These are phyloP conservation scores for Dyspetes luteomarginatus DNA, from an alignment of 2,888 invertebrate species.

Conservation along the genomic window DNA sequence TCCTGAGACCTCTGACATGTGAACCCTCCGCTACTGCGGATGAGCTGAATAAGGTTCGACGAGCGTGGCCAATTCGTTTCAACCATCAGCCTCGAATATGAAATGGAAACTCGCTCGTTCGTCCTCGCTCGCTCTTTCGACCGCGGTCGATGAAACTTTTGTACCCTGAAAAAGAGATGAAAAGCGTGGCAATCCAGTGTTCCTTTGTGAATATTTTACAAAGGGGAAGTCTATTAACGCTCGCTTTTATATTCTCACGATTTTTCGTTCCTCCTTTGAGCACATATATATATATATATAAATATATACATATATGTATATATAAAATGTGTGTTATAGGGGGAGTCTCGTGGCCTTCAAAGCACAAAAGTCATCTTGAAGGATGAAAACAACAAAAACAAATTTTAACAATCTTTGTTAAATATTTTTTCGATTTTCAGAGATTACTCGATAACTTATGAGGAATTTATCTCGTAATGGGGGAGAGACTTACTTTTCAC, in stretches of 20 bases:
- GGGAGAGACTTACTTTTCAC: no score
- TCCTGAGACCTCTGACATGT: slow-evolving; percentile 36
- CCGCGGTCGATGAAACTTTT: slow-evolving; percentile 36
- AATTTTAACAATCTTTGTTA: no score
- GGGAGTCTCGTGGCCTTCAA: no score
- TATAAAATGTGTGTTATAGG: no score
- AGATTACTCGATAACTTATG: no score
- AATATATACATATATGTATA: no score
- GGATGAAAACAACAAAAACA: no score
- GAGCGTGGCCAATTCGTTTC: slow-evolving; percentile 42
- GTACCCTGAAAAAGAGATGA: slow-evolving; percentile 40
- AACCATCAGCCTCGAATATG: slow-evolving; percentile 57
- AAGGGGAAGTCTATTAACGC: slow-evolving; percentile 46
- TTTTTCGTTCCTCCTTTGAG: slow-evolving; percentile 23
- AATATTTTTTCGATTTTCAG: no score
- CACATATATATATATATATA: no score
- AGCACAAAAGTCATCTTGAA: no score
- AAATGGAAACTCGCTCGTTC: slow-evolving; percentile 48
- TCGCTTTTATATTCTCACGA: slow-evolving; percentile 22
- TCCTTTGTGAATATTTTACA: slow-evolving; percentile 53
- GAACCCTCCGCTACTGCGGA: slow-evolving; percentile 35
- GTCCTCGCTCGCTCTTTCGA: neutral
- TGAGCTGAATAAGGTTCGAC: neutral
- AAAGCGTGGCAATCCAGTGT: slow-evolving; percentile 50
- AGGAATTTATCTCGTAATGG: no score